Evolutionary conservation across 2,113 vertebrate species (phyloP).

Genomic region (Arothron firmamentum): DNA sequence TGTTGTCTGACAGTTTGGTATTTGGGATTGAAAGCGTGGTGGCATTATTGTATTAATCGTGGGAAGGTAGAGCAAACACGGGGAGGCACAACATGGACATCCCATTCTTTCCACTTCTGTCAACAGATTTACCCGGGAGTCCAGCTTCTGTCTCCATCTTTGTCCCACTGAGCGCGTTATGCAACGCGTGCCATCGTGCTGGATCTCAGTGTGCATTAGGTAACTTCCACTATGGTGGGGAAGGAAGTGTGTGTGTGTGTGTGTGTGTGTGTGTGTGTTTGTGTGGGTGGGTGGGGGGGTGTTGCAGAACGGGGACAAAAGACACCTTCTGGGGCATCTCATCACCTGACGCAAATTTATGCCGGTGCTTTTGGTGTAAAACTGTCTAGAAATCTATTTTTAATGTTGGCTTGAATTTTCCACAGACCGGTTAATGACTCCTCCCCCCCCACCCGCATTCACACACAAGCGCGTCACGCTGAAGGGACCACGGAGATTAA

Average conservation of each 20-base stretch:
- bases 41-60: constrained; percentile 54
- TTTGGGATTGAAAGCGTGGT: constrained; percentile 53
- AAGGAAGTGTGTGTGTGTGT: no score
- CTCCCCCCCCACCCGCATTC: background rate
- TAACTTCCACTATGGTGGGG: background rate
- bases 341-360: background rate
- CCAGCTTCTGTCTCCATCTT: background rate
- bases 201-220: background rate
- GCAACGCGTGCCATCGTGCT: background rate
- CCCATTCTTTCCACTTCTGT: constrained; percentile 30
- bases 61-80: constrained; percentile 33
- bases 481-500: constrained; percentile 35
- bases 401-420: background rate
- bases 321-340: background rate
- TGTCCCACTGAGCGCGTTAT: background rate
- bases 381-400: constrained; percentile 6
- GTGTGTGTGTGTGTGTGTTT: no score
- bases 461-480: constrained; percentile 11
- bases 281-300: background rate
- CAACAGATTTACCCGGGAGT: constrained; percentile 22
- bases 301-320: background rate
- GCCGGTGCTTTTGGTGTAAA: background rate
- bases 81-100: constrained; percentile 34
- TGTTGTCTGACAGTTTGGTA: constrained; percentile 59
- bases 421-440: background rate